phyloP scores from a whole-genome alignment of 2,888 invertebrate species.

The Gymnosoma rotundatum region DNA sequence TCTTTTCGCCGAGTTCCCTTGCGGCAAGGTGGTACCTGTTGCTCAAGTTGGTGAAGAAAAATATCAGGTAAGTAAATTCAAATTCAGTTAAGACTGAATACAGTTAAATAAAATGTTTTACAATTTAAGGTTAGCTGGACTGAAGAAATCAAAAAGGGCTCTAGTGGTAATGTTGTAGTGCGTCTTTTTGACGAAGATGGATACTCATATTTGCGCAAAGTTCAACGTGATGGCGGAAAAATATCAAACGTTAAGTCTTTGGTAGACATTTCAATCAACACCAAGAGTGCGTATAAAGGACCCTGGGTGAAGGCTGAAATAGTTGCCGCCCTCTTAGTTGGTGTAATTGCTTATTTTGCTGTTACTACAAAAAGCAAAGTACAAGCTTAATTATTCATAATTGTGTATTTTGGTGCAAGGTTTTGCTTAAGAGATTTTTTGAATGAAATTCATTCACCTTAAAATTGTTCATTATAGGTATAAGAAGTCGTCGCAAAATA shows the following conservation, averaged over 20 bases:
- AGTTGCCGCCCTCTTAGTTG: constrained; percentile 90
- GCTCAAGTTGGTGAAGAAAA: constrained; percentile 89
- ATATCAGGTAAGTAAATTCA: constrained; percentile 88
- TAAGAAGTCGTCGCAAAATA: background rate
- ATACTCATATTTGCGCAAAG: constrained; percentile 92
- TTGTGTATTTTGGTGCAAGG: constrained; percentile 3
- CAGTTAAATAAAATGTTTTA: constrained; percentile 9
- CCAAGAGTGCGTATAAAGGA: constrained; percentile 93
- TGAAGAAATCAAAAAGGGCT: constrained; percentile 91
- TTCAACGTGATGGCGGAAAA: constrained; percentile 88
- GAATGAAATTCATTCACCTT: constrained; percentile 81
- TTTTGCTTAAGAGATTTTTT: constrained; percentile 59
- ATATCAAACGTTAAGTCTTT: constrained; percentile 86
- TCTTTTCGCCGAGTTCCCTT: constrained; percentile 93
- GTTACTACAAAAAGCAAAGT: constrained; percentile 92
- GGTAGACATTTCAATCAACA: constrained; percentile 86
- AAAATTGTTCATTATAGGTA: constrained; percentile 29
- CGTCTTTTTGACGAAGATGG: constrained; percentile 96
- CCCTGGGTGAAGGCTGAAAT: constrained; percentile 97
- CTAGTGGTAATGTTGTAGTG: constrained; percentile 90
- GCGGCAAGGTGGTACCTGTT: constrained; percentile 91
- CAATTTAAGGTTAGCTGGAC: constrained; percentile 93
- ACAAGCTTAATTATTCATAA: constrained; percentile 84
- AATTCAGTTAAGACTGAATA: background rate
- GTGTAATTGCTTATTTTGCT: constrained; percentile 92